A percentile compares a stretch with the other conserved stretches of the same genome.
These are phyloP conservation scores for Apostichopus californicus DNA, from an alignment of 35 echinoderm and acorn worm genomes.

Conservation along the genomic window DNA sequence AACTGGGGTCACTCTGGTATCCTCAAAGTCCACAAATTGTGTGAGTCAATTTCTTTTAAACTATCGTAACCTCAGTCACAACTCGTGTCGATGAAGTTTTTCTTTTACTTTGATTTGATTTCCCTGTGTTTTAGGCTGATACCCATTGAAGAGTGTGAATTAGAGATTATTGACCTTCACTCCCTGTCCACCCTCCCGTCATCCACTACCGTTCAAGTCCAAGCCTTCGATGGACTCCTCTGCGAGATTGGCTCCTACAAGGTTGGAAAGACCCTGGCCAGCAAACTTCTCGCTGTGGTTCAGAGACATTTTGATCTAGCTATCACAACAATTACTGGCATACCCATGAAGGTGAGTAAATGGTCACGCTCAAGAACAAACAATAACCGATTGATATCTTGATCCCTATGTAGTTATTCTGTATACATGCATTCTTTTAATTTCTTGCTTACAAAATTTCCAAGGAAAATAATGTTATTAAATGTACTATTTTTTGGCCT, in stretches of 20 bases:
- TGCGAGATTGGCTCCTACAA: conserved; percentile 62
- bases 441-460: too few species aligned
- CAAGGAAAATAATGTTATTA: too few species aligned
- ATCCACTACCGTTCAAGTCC: conserved; percentile 30
- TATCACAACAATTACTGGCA: conserved; percentile 92
- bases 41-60: too few species aligned
- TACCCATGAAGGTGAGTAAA: conserved; percentile 87
- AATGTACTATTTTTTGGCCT: too few species aligned
- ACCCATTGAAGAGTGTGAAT: conserved; percentile 76
- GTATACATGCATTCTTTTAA: too few species aligned
- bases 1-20: too few species aligned
- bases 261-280: conserved; percentile 74
- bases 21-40: too few species aligned
- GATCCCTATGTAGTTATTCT: too few species aligned
- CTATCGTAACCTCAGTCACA: too few species aligned
- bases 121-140: conserved; percentile 64
- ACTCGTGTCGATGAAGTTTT: not conserved
- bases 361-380: not conserved
- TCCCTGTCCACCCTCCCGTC: conserved; percentile 42
- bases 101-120: not conserved
- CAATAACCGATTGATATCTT: too few species aligned
- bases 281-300: conserved; percentile 64
- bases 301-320: conserved; percentile 84
- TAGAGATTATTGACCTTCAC: conserved; percentile 69
- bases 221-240: conserved; percentile 26